Evolutionary conservation across 1,140 invertebrate species (phyloP).

Genomic region (Drosophila rhopaloa): DNA sequence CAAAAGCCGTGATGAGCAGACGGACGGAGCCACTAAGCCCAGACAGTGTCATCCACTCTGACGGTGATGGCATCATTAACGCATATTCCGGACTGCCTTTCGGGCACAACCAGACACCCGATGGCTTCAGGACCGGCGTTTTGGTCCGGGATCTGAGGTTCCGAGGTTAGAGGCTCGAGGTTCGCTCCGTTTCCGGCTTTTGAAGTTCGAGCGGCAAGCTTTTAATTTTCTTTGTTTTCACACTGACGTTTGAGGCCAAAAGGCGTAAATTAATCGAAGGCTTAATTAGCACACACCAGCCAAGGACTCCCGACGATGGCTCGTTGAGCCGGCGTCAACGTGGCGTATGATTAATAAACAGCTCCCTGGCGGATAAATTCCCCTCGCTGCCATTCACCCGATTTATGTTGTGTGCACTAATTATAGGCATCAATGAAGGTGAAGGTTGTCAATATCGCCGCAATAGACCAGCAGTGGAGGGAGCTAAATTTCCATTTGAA

Average conservation of each 20-base stretch:
- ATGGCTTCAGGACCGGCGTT: neutral
- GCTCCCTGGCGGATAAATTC: slow-evolving; percentile 55
- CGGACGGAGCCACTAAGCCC: slow-evolving; percentile 66
- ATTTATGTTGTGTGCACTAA: slow-evolving; percentile 58
- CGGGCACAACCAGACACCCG: slow-evolving; percentile 44
- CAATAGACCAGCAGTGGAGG: slow-evolving; percentile 17
- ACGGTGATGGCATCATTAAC: slow-evolving; percentile 79
- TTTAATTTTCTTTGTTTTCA: slow-evolving; percentile 83
- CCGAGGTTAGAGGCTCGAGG: slow-evolving; percentile 16
- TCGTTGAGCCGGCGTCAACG: slow-evolving; percentile 57
- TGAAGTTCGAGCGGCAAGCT: slow-evolving; percentile 77
- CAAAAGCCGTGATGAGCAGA: slow-evolving; percentile 2
- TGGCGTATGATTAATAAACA: slow-evolving; percentile 82
- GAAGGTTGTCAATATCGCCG: slow-evolving; percentile 77
- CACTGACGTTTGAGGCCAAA: slow-evolving; percentile 79
- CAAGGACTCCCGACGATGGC: slow-evolving; percentile 18
- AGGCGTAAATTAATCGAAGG: slow-evolving; percentile 82
- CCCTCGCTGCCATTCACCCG: neutral
- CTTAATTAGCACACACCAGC: slow-evolving; percentile 77
- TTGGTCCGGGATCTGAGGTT: slow-evolving; percentile 3
- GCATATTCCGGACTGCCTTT: slow-evolving; percentile 70
- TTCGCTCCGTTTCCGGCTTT: slow-evolving; percentile 69
- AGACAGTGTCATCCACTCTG: slow-evolving; percentile 74
- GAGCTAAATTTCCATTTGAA: slow-evolving; percentile 64
- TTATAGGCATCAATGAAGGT: slow-evolving; percentile 79